Evolutionary conservation across 2,888 invertebrate species (phyloP).

Genomic region (Polyommatus icarus): DNA sequence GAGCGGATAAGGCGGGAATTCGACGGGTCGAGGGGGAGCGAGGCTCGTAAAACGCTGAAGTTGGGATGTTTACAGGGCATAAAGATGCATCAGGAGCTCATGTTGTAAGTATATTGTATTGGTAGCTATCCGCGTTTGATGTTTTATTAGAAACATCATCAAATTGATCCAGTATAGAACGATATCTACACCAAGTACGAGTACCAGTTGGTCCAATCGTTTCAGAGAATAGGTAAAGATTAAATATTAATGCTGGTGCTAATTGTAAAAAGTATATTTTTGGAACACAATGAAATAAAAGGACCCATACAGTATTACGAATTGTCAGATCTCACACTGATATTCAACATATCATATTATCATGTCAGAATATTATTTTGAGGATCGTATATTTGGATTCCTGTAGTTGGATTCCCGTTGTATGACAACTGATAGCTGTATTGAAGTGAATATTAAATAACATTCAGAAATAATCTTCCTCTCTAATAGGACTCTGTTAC

Average conservation of each 20-base stretch:
- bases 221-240: too few relatives aligned
- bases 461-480: too few relatives aligned
- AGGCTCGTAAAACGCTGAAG: slow-evolving; percentile 55
- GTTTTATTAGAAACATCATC: not conserved
- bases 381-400: not conserved
- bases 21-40: slow-evolving; percentile 42
- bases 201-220: not conserved
- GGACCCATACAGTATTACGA: too few relatives aligned
- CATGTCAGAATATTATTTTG: not conserved
- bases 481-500: too few relatives aligned
- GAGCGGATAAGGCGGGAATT: slow-evolving; percentile 56
- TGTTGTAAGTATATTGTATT: slow-evolving; percentile 53
- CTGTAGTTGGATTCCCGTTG: not conserved
- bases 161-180: not conserved
- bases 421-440: not conserved
- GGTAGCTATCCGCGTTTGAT: not conserved
- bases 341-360: not conserved
- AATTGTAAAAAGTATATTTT: too few relatives aligned
- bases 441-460: slow-evolving; percentile 6
- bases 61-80: slow-evolving; percentile 60
- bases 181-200: not conserved
- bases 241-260: too few relatives aligned
- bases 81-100: slow-evolving; percentile 63
- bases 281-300: too few relatives aligned
- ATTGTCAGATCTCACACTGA: not conserved